A percentile compares a stretch with the other conserved stretches of the same genome.
These are phyloP conservation scores for Cirrhinus molitorella DNA, from an alignment of 2,797 vertebrate genomes.

Conservation along the genomic window DNA sequence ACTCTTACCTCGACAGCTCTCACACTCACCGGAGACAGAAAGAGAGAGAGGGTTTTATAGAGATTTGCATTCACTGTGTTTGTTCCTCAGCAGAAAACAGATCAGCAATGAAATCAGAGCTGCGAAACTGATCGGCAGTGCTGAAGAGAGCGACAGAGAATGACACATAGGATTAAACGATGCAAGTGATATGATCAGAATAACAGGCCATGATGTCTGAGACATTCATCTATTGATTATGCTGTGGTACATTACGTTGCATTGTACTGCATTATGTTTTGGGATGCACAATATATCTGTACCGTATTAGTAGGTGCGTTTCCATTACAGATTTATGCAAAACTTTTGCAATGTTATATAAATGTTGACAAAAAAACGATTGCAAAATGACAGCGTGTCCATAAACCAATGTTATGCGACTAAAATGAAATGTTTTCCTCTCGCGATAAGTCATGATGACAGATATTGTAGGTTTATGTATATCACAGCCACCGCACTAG, in stretches of 20 bases:
- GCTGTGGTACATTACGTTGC: background rate
- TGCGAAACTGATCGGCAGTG: slow-evolving; percentile 19
- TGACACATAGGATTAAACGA: background rate
- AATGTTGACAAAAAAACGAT: too few relatives aligned
- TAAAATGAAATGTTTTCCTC: too few relatives aligned
- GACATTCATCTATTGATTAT: background rate
- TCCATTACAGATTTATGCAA: too few relatives aligned
- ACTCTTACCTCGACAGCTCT: slow-evolving; percentile 33
- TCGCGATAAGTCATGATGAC: too few relatives aligned
- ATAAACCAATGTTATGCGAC: too few relatives aligned
- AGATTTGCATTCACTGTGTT: slow-evolving; percentile 38
- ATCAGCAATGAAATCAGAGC: slow-evolving; percentile 44
- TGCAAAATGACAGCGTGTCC: too few relatives aligned
- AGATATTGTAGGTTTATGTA: too few relatives aligned
- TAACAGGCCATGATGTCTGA: background rate
- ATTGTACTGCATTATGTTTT: background rate
- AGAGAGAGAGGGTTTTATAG: slow-evolving; percentile 37
- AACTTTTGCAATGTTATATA: too few relatives aligned
- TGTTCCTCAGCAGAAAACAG: slow-evolving; percentile 23
- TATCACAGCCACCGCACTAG: too few relatives aligned
- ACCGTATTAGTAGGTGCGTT: background rate
- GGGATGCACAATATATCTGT: background rate
- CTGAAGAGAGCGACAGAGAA: background rate
- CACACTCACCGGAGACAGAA: slow-evolving; percentile 5
- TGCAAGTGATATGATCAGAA: background rate